Conservation (phyloP, 2,888 invertebrate genomes). For the Euphydryas editha region DNA sequence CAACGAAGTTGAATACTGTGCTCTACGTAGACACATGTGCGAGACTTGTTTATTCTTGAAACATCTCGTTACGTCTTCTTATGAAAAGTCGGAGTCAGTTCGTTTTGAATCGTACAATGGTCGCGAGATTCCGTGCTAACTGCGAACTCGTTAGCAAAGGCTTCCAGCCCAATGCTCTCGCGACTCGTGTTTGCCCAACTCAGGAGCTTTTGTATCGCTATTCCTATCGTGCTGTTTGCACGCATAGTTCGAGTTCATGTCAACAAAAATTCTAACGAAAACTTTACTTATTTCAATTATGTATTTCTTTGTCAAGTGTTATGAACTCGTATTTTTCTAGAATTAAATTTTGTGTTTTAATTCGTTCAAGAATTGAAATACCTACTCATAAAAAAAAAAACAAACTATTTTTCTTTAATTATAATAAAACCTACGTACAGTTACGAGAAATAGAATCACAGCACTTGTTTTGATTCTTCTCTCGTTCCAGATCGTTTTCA, state of each 20-base stretch:
- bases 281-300: no score
- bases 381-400: not conserved
- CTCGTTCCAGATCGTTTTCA: not conserved
- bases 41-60: slow-evolving; percentile 21
- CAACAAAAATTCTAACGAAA: not conserved
- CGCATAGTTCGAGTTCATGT: slow-evolving; percentile 8
- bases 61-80: slow-evolving; percentile 27
- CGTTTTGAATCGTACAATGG: slow-evolving; percentile 44
- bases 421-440: not conserved
- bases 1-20: not conserved
- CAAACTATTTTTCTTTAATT: not conserved
- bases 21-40: not conserved
- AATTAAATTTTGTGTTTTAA: no score
- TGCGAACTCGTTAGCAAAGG: slow-evolving; percentile 58
- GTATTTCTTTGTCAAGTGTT: no score
- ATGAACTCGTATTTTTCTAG: no score
- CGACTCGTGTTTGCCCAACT: slow-evolving; percentile 43
- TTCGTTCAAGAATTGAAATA: no score
- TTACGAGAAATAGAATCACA: not conserved
- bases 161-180: slow-evolving; percentile 51
- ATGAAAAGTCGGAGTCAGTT: slow-evolving; percentile 19
- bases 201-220: slow-evolving; percentile 18
- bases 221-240: slow-evolving; percentile 13
- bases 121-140: slow-evolving; percentile 30
- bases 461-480: slow-evolving; percentile 3